Base-by-base conservation (phyloP, 2,888 invertebrate species). In the Serripes groenlandicus region DNA sequence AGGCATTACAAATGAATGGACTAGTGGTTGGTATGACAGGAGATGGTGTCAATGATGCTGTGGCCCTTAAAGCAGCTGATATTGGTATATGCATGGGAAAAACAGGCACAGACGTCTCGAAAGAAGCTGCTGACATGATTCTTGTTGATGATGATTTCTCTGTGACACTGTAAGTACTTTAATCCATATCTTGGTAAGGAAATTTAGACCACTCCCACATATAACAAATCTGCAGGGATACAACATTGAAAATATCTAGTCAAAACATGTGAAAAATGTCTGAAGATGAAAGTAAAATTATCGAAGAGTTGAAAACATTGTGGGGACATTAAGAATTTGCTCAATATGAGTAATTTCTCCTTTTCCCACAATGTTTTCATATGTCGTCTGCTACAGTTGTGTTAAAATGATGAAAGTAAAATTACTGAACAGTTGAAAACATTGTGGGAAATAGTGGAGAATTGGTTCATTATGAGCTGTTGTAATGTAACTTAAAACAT, bases 71-170 rank as follows among this genome's bases (percentile, higher is more conserved):
- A 94, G 97, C 98, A 86, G 99, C 99, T 0, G 99, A 99, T 93
- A 99, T 99, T 93, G 99, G 99, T 60, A 99, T 99, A 88, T 98
- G 99, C 0, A 99, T 99, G 99, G 95, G 96, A 2, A 92, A 90
- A 85, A 98, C 98, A 94, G 99, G 99, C 5, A 99, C 99, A 0
- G 99, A 99, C 94, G 99, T 99, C 0, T 99, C 99, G 94, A 99
- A 99, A 95, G 99, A 99, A 95, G 99, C 99, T 0, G 98, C 99
- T 0, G 99, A 99, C 93, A 99, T 99, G 99, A 99, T 99, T 88
- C 96, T 99, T 3, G 98, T 99, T 1, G 98, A 99, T 93, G 99
- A 99, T 93, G 98, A 99, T 95, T 99, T 99, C 94, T 97, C 97
- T 91, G 99, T 99, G 7, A 99, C 99, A 83, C 97, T 99, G 98